Evolutionary conservation across 2,797 vertebrate species (phyloP), one percentile per base, ranked within the genome.

Genomic region (Smutsia gigantea): DNA sequence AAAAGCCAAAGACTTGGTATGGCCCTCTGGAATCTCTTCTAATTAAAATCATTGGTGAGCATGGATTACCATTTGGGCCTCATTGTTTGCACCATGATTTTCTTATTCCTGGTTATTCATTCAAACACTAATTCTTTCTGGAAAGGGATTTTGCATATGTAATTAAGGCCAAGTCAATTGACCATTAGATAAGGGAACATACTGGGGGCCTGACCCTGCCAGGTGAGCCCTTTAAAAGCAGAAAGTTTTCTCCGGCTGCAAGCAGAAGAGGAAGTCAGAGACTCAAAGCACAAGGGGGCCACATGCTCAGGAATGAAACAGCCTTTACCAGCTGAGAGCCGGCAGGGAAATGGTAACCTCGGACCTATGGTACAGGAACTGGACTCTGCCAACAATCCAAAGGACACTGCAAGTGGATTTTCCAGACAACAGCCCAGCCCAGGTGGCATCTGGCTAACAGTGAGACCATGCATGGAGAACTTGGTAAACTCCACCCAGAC

Each of bases 221-320:
- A 64, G 55, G 34, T 42, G 25, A 71, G 29, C 61, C 23, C 37
- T 83, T 83, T 77, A 49, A 71, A 92, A 87, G 42, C 17, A 51
- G 37, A 63, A 12, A 4, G 3, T 29, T 63, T 39, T 75, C 34
- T 23, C 34, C 1, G 12, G 46, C 27, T 51, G 19, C 9, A 74
- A 42, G 23, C 49, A 46, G 61, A 71, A 82, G 13, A 81, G 37
- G 39, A 93, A 87, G 37, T 87, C 13, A 63, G 90, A 77, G 37
- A 86, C 68, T 49, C n/a, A 55, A 64, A 64, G 25, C 34, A 69
- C 18, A 27, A 29, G 21, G n/a, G 1, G 13, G 17, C 27, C 11
- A 19, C 2, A 57, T 51, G 77, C 21, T 64, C 31, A 69, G 86
- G 77, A 53, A 63, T 25, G 79, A 53, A 25, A 8, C 14, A 29